Base-by-base conservation (phyloP, 2,113 vertebrate species). In the Isurus oxyrinchus region DNA sequence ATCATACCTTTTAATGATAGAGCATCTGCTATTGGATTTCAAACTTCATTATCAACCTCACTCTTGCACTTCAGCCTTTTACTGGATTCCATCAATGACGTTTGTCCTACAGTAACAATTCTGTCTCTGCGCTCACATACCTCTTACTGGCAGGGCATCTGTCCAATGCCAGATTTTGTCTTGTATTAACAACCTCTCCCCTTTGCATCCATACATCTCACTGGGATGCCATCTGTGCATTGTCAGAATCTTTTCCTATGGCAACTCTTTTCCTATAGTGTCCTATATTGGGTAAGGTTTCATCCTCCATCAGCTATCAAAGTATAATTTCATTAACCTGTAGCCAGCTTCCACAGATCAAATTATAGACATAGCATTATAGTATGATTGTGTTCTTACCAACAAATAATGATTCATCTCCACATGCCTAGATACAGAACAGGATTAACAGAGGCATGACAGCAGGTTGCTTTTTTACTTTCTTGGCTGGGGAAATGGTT, bases 391-490 rank as follows among this genome's bases (percentile, higher is more conserved):
- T 27, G 44, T 69, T 66, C 61, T 95, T 69, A 69, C 6, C 1
- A 49, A 69, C 63, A 66, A 91, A 35, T 84, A 84, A n/a, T 61
- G 31, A 61, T 61, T n/a, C 31, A 59, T 93, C 88, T 59, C 88
- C 27, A 61, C 55, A 61, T 93, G 55, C 57, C 35, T 5, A n/a
- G 27, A 59, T n/a, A 61, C 88, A 93, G 31, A 44, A 10, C 55
- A 93, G 31, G 19, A 93, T 93, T 59, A n/a, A 93, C 88, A 61
- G 14, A 35, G 31, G 49, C 35, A 13, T 61, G 88, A 93, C 31
- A 93, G 88, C 55, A 61, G 88, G 81, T 84, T 49, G 40, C 81
- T 84, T 84, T 35, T 93, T 59, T 61, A 59, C 88, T n/a, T 93
- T 61, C 88, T n/a, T 91, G 55, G 88, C 55, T 91, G 55, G 55